A percentile compares a stretch with the other conserved stretches of the same genome.
Evolutionary conservation across 1,140 invertebrate species (phyloP).

Genomic region (Elysia chlorotica): DNA sequence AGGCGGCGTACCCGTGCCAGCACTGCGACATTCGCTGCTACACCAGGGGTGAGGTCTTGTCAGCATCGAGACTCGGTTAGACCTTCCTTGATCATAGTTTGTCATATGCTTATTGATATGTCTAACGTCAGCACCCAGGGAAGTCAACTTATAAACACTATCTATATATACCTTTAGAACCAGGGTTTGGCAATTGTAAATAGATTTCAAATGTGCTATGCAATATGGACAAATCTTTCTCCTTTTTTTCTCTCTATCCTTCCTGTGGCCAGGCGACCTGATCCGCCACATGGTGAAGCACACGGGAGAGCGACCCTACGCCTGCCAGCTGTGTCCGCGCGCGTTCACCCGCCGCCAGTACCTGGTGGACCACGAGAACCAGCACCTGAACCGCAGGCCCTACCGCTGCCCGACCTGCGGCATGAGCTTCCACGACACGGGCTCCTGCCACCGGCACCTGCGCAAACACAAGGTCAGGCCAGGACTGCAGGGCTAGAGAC

Average conservation of each 20-base stretch:
- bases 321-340: constrained; percentile 73
- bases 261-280: constrained; percentile 95
- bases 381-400: constrained; percentile 53
- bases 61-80: too few species aligned
- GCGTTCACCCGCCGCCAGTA: constrained; percentile 71
- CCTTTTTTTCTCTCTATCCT: too few species aligned
- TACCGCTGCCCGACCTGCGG: constrained; percentile 58
- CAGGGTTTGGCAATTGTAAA: too few species aligned
- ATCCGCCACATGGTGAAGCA: constrained; percentile 66
- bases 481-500: too few species aligned
- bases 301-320: constrained; percentile 53
- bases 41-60: constrained; percentile 53
- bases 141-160: too few species aligned
- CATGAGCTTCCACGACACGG: constrained; percentile 56
- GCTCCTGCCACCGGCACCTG: constrained; percentile 52
- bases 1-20: constrained; percentile 54
- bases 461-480: constrained; percentile 22
- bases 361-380: constrained; percentile 67
- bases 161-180: too few species aligned
- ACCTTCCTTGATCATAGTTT: too few species aligned
- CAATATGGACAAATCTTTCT: too few species aligned
- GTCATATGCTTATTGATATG: too few species aligned
- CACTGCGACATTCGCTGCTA: constrained; percentile 58
- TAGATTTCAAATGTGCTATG: too few species aligned
- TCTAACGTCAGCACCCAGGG: too few species aligned